Conservation (phyloP, 1,140 invertebrate genomes). For the Zaprionus davidi region DNA sequence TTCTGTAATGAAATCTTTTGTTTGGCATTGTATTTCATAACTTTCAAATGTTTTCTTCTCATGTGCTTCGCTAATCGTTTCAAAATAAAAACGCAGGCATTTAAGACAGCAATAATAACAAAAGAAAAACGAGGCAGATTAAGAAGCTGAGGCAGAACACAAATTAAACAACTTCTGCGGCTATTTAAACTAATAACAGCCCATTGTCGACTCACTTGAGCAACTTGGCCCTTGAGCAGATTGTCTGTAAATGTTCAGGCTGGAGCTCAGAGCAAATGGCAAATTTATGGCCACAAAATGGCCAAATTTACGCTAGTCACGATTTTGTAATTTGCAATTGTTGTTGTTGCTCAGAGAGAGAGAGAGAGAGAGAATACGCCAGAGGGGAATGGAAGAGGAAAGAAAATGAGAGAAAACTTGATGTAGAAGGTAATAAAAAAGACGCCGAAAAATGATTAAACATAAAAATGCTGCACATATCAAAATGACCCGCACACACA, state of each 20-base stretch:
- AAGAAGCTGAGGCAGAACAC: background rate
- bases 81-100: background rate
- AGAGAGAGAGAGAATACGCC: background rate
- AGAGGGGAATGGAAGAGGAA: slow-evolving; percentile 3
- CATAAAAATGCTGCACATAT: slow-evolving; percentile 65
- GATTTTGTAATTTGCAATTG: slow-evolving; percentile 63
- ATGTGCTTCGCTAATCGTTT: background rate
- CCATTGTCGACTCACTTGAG: slow-evolving; percentile 37
- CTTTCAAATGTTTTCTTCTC: background rate
- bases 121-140: background rate
- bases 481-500: slow-evolving; percentile 35
- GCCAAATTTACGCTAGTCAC: slow-evolving; percentile 67
- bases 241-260: slow-evolving; percentile 11
- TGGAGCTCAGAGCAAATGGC: slow-evolving; percentile 42
- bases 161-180: slow-evolving; percentile 6
- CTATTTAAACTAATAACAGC: slow-evolving; percentile 65
- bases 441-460: slow-evolving; percentile 70
- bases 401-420: slow-evolving; percentile 46
- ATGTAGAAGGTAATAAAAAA: slow-evolving; percentile 60
- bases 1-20: too few relatives aligned
- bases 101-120: background rate
- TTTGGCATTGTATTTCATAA: background rate
- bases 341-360: slow-evolving; percentile 34
- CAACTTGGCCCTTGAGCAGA: slow-evolving; percentile 12
- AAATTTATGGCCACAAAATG: slow-evolving; percentile 55